phyloP scores from a whole-genome alignment of 64 coral and sea anemone genomes.

The Montipora efflorescens region DNA sequence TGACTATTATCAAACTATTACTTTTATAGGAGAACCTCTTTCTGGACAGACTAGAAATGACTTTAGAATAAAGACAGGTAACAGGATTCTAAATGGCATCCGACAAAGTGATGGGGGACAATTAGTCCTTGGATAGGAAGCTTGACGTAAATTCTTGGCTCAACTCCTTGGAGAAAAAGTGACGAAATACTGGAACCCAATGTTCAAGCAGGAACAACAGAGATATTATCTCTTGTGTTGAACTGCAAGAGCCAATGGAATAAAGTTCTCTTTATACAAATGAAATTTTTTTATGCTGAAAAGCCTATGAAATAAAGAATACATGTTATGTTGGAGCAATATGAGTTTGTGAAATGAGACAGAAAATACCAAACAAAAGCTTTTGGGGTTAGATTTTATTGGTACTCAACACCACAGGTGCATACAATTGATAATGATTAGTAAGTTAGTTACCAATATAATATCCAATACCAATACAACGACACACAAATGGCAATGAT shows the following conservation, averaged over 20 bases:
- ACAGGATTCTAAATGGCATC: background rate
- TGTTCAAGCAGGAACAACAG: too few species aligned
- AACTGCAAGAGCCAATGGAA: background rate
- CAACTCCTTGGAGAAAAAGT: too few species aligned
- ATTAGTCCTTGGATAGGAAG: background rate
- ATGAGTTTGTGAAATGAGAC: background rate
- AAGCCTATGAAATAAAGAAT: too few species aligned
- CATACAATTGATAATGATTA: slow-evolving; percentile 11
- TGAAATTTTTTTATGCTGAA: background rate
- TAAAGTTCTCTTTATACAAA: background rate
- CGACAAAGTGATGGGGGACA: slow-evolving; percentile 15
- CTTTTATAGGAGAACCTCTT: background rate
- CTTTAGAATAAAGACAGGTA: background rate
- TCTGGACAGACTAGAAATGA: background rate
- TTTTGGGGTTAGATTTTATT: slow-evolving; percentile 41
- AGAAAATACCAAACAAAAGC: background rate
- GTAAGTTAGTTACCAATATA: background rate
- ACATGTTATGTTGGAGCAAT: background rate
- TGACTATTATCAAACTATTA: background rate
- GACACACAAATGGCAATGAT: background rate
- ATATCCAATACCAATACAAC: background rate
- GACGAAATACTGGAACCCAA: too few species aligned
- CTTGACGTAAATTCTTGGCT: background rate
- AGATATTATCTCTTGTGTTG: background rate
- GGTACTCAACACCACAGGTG: background rate